Conservation (phyloP, 2,888 invertebrate genomes). For the Craniophora ligustri region DNA sequence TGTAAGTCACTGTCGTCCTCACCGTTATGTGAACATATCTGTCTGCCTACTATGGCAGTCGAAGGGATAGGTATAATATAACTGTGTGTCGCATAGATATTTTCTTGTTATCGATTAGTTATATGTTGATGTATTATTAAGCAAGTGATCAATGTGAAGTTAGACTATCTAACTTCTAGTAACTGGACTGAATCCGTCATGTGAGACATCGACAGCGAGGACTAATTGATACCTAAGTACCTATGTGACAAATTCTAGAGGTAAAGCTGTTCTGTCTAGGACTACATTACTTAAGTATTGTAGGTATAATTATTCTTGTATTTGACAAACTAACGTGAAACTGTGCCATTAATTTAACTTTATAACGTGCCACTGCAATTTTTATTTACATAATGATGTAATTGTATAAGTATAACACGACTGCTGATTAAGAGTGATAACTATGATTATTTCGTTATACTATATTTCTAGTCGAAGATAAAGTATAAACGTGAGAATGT, state of each 20-base stretch:
- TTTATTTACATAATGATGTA: conserved; percentile 74
- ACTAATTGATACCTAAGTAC: conserved; percentile 48
- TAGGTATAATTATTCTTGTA: conserved; percentile 80
- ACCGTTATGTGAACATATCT: conserved; percentile 75
- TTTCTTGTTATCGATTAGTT: conserved; percentile 65
- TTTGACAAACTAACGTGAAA: conserved; percentile 88
- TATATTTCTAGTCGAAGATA: conserved; percentile 86
- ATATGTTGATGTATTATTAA: conserved; percentile 62
- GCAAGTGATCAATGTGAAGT: conserved; percentile 59
- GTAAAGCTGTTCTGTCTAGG: conserved; percentile 68
- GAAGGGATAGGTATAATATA: conserved; percentile 56
- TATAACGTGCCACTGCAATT: conserved; percentile 86
- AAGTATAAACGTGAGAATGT: conserved; percentile 74
- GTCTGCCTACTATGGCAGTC: conserved; percentile 67
- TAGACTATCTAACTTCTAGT: conserved; percentile 60
- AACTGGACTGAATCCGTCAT: conserved; percentile 51
- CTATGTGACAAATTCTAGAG: conserved; percentile 53
- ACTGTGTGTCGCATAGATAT: conserved; percentile 51
- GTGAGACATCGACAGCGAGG: conserved; percentile 40
- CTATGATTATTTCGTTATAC: conserved; percentile 80
- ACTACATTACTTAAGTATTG: conserved; percentile 70
- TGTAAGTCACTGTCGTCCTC: conserved; percentile 55
- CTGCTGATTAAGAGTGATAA: conserved; percentile 87
- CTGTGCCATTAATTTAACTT: conserved; percentile 88
- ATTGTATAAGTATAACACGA: conserved; percentile 85